These are phyloP conservation scores for Petrophora chlorosata DNA, from an alignment of 2,888 invertebrate genomes.

Conservation along the genomic window DNA sequence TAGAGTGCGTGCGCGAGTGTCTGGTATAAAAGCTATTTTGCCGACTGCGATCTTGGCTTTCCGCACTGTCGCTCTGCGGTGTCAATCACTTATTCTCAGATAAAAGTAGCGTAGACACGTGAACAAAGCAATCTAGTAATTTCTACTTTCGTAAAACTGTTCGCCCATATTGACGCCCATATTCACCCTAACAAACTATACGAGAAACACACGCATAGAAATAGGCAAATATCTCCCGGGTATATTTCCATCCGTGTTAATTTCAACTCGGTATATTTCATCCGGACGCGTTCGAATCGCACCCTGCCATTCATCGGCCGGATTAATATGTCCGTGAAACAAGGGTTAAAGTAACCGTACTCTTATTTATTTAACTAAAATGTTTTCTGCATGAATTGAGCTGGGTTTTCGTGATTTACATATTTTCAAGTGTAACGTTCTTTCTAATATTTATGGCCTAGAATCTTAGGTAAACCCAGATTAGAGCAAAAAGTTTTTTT, in stretches of 20 bases:
- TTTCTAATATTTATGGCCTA: too few relatives aligned
- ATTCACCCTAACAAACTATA: too few relatives aligned
- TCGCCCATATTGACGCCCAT: too few relatives aligned
- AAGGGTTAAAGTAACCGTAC: conserved; percentile 27
- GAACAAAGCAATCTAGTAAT: too few relatives aligned
- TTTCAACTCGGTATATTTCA: conserved; percentile 33
- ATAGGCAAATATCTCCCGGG: conserved; percentile 34
- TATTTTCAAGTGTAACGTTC: too few relatives aligned
- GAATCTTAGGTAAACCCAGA: too few relatives aligned
- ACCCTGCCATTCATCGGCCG: conserved; percentile 37
- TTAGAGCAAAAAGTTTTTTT: too few relatives aligned
- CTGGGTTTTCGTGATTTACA: conserved; percentile 5
- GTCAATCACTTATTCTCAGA: background rate
- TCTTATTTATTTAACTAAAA: conserved; percentile 26
- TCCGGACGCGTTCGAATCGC: conserved; percentile 26
- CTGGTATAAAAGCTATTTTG: too few relatives aligned
- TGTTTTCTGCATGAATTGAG: conserved; percentile 18
- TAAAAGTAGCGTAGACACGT: background rate
- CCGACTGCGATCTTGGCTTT: too few relatives aligned
- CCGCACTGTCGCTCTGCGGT: background rate
- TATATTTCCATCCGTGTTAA: conserved; percentile 37
- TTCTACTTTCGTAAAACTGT: too few relatives aligned
- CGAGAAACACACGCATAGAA: conserved; percentile 15
- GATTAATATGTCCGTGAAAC: conserved; percentile 41
- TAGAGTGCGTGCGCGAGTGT: too few relatives aligned